These are phyloP conservation scores for Tenrec ecaudatus DNA, from an alignment of 2,113 vertebrate species.

Conservation along the genomic window DNA sequence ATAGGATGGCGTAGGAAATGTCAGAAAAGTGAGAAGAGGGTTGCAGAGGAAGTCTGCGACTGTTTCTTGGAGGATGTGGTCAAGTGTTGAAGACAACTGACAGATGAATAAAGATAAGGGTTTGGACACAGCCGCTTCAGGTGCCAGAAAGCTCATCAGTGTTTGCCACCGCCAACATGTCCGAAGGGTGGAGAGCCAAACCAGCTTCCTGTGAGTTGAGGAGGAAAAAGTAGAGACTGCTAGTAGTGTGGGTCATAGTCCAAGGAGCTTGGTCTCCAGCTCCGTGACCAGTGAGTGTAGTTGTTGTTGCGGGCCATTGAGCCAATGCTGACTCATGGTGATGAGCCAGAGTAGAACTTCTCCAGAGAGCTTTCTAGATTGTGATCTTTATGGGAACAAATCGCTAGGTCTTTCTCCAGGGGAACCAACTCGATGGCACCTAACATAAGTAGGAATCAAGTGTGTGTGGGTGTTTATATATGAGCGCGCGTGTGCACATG, in stretches of 20 bases:
- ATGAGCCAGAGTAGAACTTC: not conserved
- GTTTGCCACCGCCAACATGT: not conserved
- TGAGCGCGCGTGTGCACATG: too few relatives aligned
- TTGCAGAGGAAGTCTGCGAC: not conserved
- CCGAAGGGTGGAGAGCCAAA: not conserved
- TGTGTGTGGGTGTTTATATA: too few relatives aligned
- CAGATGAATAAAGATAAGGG: not conserved
- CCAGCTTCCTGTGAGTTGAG: not conserved
- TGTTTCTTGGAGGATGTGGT: constrained; percentile 31
- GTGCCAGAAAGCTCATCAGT: not conserved
- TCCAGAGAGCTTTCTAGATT: not conserved
- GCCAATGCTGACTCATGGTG: not conserved
- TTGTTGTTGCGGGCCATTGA: not conserved
- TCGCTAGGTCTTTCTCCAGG: not conserved
- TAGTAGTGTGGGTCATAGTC: not conserved
- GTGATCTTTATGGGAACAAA: not conserved
- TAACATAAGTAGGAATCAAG: too few relatives aligned
- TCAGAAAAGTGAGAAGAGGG: not conserved
- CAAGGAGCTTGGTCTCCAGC: accelerated
- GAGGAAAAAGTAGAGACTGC: not conserved
- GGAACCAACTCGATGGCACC: not conserved
- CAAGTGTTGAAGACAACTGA: not conserved
- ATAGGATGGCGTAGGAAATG: too few relatives aligned
- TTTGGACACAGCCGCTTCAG: not conserved
- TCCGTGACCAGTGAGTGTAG: accelerated